Base-by-base conservation (phyloP, 1,140 invertebrate genomes). In the Mylabris phalerata region DNA sequence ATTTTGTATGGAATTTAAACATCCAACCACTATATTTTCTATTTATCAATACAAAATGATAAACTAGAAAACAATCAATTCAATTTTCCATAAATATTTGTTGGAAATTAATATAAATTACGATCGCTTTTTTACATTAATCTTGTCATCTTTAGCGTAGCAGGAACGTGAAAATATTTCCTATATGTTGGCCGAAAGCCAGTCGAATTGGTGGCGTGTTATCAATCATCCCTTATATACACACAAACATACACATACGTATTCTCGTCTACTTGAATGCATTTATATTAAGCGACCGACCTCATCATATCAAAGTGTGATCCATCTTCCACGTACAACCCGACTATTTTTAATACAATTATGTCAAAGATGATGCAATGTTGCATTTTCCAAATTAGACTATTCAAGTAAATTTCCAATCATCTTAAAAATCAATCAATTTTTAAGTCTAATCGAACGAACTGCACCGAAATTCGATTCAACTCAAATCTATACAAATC, bases 291-390 rank as follows among this genome's bases (percentile, higher is more conserved):
- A 58, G 63, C 54, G 49, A 65, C 65, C 57, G 51, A 65, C 61
- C 63, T 65, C 65, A 67, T 67, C 63, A 65, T 65, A 67, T 67
- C 61, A 67, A 65, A 63, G 59, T 59, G 61, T 55, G 50, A 67
- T 67, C 63, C 61, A 67, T 67, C 65, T 66, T 64, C 49, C 47
- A 38, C 45, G 5, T 47, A 25, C 46, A 11, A 46, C 51, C 41
- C 7, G 32, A 41, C 26, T 19, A 6, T 60, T 24, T 60, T 59
- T 55, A 55, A 49, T 46, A 49, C 39, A 55, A 39, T 48, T 55
- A 60, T 54, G 50, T 52, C 50, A 52, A 52, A 52, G 50, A 52
- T 52, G 50, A 52, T 52, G 50, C 50, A 52, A 25, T 41, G 41
- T 44, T 52, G 40, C 40, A 44, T 26, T 19, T 27, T 48, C 46